Evolutionary conservation across 2,888 invertebrate species (phyloP), one percentile per base, ranked within the genome.

Genomic region (Coleophora deauratella): DNA sequence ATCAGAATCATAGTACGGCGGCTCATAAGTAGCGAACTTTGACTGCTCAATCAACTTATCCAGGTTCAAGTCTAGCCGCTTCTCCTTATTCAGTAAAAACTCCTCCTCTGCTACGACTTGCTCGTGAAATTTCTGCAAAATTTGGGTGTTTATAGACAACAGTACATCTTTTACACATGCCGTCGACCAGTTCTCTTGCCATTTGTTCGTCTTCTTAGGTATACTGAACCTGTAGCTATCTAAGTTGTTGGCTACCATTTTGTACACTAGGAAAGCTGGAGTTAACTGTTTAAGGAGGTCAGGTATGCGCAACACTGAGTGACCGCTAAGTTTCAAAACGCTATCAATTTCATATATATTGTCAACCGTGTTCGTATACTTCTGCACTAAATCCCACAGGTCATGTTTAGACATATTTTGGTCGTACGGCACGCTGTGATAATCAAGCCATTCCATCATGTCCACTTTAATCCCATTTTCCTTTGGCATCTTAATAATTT

Each of bases 401-500:
- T 63, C 55, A 7, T 47, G 49, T 49, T 53, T 65, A 0, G 58
- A 54, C 49, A 57, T 52, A 2, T 43, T 36, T 1, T 38, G 11
- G 1, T 52, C 44, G 39, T 49, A 56, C 0, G 63, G 55, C 0
- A 71, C 44, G 0, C 54, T 40, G 14, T 63, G 45, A 1, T 36
- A 31, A 0, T 63, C 41, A 1, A 71, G 43, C 69, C 69, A 72
- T 0, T 47, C 34, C 1, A 49, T 52, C 46, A 62, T 62, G 6
- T 62, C 61, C 0, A 27, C 8, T 44, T 49, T 59, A 2, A 50
- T 31, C 28, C 54, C 56, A n/a, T 51, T 30, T 9, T 44, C 6
- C 8, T 49, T 54, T 1, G 55, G 55, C 15, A 43, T 31, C 1
- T 37, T 32, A 1, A 40, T 37, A 0, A 38, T 4, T 33, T 43